Evolutionary conservation across 2,113 vertebrate species (phyloP), one percentile per base, ranked within the genome.

Genomic region (Gnathonemus echidnorhynchus): DNA sequence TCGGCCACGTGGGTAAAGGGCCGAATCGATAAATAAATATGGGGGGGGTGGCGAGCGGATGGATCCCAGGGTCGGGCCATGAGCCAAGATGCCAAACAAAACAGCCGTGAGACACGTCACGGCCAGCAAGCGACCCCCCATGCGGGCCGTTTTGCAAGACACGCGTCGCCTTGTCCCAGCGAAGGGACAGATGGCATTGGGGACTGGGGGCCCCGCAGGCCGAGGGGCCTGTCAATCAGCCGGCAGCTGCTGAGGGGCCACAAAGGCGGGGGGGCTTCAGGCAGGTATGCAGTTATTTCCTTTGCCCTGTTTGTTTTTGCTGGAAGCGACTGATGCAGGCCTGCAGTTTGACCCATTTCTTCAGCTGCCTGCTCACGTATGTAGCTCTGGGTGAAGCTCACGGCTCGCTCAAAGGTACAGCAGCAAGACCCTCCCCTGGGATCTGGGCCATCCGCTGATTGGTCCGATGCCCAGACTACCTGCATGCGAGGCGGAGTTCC

Each of bases 161-260:
- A 87, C 19, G 86, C 50, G 49, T 87, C 50, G 13, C 49, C 11
- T 17, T 39, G 87, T 45, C 87, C 35, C 27, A 35, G 53, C 58
- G 56, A 88, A 24, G 87, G 39, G 87, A 66, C 87, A 88, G 87
- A 88, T 88, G 87, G 87, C 49, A 21, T 35, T 62, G 39, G 56
- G 42, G 87, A 42, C 39, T 19, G 35, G 35, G 39, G 35, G 6
- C 87, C 9, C 87, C 2, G 19, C 39, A 31, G 87, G 52, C 87
- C 39, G 31, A 35, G 10, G 1, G 19, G 21, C 35, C 87, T 46
- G 87, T 62, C 87, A 62, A 58, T 62, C 87, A 62, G n/a, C 87
- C 39, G n/a, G 87, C 87, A 39, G 53, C 53, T 88, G 87, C 56
- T 21, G 87, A 31, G 35, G 87, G 10, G 15, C 9, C 56, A n/a